Percentiles rank a stretch among this genome's conserved stretches.
These are phyloP conservation scores for Bagarius yarrelli DNA, from an alignment of 2,113 vertebrate species.

Conservation along the genomic window DNA sequence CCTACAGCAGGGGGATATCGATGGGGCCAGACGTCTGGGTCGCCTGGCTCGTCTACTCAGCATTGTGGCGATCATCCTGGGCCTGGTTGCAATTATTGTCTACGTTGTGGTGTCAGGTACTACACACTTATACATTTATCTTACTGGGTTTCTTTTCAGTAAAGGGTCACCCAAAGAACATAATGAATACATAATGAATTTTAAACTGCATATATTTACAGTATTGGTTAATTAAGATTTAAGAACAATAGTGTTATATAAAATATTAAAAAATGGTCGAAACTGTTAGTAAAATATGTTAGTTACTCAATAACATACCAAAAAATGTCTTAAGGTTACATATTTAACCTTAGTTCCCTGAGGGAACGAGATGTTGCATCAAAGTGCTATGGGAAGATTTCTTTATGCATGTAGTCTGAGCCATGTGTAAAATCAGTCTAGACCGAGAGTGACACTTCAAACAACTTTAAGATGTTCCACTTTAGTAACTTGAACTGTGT, in stretches of 20 bases:
- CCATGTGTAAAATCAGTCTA: too few relatives aligned
- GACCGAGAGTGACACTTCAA: too few relatives aligned
- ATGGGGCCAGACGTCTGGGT: slow-evolving; percentile 81
- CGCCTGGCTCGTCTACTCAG: slow-evolving; percentile 82
- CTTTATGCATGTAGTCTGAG: too few relatives aligned
- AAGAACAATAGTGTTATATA: not conserved
- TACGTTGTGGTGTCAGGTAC: slow-evolving; percentile 74
- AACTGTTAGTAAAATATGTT: too few relatives aligned
- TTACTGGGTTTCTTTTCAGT: not conserved
- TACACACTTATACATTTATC: not conserved
- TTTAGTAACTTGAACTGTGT: too few relatives aligned
- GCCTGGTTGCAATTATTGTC: slow-evolving; percentile 76
- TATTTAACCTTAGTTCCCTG: too few relatives aligned
- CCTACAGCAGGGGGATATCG: slow-evolving; percentile 78
- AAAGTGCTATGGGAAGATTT: too few relatives aligned
- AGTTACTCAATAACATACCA: too few relatives aligned
- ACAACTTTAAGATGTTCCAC: too few relatives aligned
- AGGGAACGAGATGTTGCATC: too few relatives aligned
- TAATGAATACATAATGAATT: not conserved
- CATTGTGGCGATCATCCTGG: slow-evolving; percentile 79
- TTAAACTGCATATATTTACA: not conserved
- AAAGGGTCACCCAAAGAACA: not conserved
- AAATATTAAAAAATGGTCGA: too few relatives aligned
- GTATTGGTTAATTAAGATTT: slow-evolving; percentile 2
- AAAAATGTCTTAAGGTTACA: too few relatives aligned